Evolutionary conservation across 2,797 vertebrate species (phyloP).

Genomic region (Mus minutoides): DNA sequence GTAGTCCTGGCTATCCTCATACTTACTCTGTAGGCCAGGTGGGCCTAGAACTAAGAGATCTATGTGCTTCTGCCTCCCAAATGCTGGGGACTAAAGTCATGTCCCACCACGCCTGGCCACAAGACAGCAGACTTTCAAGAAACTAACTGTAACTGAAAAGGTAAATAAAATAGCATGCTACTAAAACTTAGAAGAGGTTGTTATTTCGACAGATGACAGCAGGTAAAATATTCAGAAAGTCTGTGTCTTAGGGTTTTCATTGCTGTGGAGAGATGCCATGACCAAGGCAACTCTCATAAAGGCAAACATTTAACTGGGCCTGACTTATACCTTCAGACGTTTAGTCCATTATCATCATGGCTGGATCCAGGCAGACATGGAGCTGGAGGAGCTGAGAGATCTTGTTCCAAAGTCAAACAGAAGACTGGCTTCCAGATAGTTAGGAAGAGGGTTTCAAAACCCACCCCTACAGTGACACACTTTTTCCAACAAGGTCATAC

Average conservation of each 20-base stretch:
- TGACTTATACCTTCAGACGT: not conserved
- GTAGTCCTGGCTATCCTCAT: not conserved
- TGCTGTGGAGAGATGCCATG: not conserved
- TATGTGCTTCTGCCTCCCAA: not conserved
- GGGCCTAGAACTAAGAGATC: not conserved
- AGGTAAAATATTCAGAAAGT: not conserved
- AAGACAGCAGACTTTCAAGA: slow-evolving; percentile 29
- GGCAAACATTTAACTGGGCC: too few relatives aligned
- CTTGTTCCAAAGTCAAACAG: not conserved
- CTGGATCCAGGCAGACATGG: not conserved
- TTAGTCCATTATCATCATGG: not conserved
- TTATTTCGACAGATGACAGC: not conserved
- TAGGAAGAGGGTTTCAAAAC: not conserved
- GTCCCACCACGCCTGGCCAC: not conserved
- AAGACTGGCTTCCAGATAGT: not conserved
- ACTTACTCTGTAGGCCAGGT: not conserved
- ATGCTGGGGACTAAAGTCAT: not conserved
- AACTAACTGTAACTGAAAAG: slow-evolving; percentile 46
- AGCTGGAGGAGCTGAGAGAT: not conserved
- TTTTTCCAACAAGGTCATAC: not conserved
- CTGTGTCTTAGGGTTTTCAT: not conserved
- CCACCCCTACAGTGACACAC: not conserved
- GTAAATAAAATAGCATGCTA: slow-evolving; percentile 34
- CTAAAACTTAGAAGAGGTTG: not conserved
- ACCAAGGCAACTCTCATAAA: not conserved